Conservation (phyloP, 2,113 vertebrate species). For the Craseonycteris thonglongyai region DNA sequence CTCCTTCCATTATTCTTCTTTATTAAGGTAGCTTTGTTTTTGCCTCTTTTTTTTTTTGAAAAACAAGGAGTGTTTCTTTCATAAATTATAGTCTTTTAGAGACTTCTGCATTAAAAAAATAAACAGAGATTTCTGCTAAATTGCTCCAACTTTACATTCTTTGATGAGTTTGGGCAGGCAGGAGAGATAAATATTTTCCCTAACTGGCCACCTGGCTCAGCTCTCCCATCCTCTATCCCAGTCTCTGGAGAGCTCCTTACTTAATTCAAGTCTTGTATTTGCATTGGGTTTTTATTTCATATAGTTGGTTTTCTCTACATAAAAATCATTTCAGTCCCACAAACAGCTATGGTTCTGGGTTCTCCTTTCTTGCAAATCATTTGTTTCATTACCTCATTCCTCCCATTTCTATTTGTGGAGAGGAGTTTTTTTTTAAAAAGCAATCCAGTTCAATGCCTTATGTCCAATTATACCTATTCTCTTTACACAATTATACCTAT, state of each 20-base stretch:
- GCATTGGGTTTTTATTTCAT: not conserved
- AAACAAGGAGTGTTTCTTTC: not conserved
- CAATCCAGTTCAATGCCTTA: not conserved
- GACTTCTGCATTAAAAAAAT: slow-evolving; percentile 23
- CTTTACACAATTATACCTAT: not conserved
- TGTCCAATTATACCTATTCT: not conserved
- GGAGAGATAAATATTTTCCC: slow-evolving; percentile 7
- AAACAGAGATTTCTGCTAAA: not conserved
- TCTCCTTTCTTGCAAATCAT: not conserved
- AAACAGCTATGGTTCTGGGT: not conserved
- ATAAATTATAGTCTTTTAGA: not conserved
- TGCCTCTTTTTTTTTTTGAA: not conserved
- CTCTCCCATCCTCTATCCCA: not conserved
- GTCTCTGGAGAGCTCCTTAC: not conserved
- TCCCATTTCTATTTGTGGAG: not conserved
- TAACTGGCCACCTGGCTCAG: not conserved
- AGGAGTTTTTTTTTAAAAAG: not conserved
- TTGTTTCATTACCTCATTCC: not conserved
- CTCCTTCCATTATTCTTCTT: not conserved
- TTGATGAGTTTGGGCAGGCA: not conserved
- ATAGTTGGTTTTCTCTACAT: not conserved
- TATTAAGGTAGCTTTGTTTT: not conserved
- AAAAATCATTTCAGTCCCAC: not conserved
- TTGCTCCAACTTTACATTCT: not conserved
- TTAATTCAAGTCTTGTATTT: not conserved